Evolutionary conservation across 2,113 vertebrate species (phyloP), one percentile per base, ranked within the genome.

Genomic region (Dromaius novaehollandiae): DNA sequence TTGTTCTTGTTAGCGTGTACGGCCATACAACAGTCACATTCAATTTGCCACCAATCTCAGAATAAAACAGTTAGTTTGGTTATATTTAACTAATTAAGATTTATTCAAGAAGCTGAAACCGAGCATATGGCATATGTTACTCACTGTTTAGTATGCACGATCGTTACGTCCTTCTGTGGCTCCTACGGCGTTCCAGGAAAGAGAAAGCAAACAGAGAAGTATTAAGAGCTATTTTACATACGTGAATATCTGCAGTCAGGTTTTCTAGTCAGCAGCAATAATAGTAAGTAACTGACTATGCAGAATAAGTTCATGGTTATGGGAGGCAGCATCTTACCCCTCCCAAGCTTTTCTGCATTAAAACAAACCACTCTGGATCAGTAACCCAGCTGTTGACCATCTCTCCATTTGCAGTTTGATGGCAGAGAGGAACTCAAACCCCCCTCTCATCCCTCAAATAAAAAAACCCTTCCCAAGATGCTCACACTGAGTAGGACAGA

Each of bases 21-120:
- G 58, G 48, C 53, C 2, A 18, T 25, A 22, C 86, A 28, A 26
- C 80, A 60, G 79, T 78, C 81, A 61, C 60, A 65, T 88, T 53
- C 88, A 69, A 92, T 95, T 85, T 90, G 61, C 61, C 32, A 20
- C 55, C 55, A 15, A 65, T 78, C 84, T 73, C 32, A 20, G 55
- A 75, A 56, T 32, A 69, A 87, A 93, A 82, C 42, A 79, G 63
- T 58, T 82, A 36, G 74, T 55, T 81, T 75, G 50, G 89, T 86
- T 90, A 86, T 71, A 76, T 92, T 87, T 79, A 88, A 90, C 80
- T 92, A 90, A 94, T 94, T 90, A 86, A 92, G 92, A 75, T 92
- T 86, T 82, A 77, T 83, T 86, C 66, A 68, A 85, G 86, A 82
- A 44, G n/a, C 53, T 77, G 44, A 71, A 92, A 16, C 48, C 53